A percentile compares a stretch with the other conserved stretches of the same genome.
phyloP scores from a whole-genome alignment of 2,113 vertebrate species.

The Apus apus region DNA sequence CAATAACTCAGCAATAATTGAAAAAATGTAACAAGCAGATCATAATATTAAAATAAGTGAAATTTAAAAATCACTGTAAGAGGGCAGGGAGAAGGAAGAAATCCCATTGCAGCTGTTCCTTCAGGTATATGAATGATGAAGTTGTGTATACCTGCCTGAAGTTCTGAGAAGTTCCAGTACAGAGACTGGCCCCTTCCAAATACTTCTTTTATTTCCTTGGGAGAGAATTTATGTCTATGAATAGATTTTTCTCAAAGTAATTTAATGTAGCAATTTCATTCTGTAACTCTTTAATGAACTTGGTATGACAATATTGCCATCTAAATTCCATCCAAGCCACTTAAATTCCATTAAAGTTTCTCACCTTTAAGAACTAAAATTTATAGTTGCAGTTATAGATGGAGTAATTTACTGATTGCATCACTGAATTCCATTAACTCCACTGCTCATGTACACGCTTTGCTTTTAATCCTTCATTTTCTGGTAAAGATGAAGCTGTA shows the following conservation, averaged over 20 bases:
- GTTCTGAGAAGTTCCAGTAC: background rate
- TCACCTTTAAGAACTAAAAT: background rate
- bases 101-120: background rate
- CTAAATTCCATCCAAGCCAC: background rate
- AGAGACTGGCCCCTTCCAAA: background rate
- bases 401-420: background rate
- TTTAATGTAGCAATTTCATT: background rate
- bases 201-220: background rate
- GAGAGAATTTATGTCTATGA: background rate
- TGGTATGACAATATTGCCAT: background rate
- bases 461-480: background rate
- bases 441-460: conserved; percentile 11
- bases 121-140: background rate
- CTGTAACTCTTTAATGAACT: background rate
- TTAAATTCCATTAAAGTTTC: background rate
- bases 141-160: background rate
- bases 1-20: background rate
- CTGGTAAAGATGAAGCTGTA: background rate
- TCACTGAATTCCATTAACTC: background rate
- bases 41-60: background rate
- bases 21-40: background rate
- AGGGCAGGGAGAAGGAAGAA: background rate
- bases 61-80: background rate
- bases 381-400: background rate
- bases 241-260: background rate